Conservation (phyloP, 2,888 invertebrate species). For the Amphipoea oculea region DNA sequence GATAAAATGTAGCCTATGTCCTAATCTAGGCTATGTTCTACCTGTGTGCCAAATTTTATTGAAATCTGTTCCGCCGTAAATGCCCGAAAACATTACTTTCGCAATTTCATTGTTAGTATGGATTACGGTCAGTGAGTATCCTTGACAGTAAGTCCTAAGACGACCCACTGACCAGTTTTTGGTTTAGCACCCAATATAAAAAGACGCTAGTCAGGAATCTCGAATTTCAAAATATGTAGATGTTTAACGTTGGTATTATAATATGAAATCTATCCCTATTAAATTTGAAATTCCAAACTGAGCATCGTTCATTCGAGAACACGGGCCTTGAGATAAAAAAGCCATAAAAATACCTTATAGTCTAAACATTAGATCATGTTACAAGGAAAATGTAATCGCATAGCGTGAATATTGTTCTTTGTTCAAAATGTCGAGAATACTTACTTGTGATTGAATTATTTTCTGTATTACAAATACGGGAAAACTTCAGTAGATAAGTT, state of each 20-base stretch:
- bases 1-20: too few species aligned
- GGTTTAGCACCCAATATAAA: background rate
- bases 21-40: too few species aligned
- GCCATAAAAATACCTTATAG: background rate
- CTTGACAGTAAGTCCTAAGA: too few species aligned
- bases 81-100: background rate
- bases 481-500: background rate
- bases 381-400: background rate
- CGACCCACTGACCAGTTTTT: too few species aligned
- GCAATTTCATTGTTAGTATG: background rate
- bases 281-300: background rate
- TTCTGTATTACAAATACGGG: background rate
- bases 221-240: background rate
- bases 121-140: too few species aligned
- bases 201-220: background rate
- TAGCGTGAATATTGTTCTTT: background rate
- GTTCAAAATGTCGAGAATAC: constrained; percentile 1
- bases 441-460: constrained; percentile 12
- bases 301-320: background rate
- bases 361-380: background rate
- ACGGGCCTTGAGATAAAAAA: background rate
- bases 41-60: background rate
- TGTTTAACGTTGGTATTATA: background rate
- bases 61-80: too few species aligned
- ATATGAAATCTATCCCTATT: background rate